Base-by-base conservation (phyloP, 2,888 invertebrate species). In the Patella depressa region DNA sequence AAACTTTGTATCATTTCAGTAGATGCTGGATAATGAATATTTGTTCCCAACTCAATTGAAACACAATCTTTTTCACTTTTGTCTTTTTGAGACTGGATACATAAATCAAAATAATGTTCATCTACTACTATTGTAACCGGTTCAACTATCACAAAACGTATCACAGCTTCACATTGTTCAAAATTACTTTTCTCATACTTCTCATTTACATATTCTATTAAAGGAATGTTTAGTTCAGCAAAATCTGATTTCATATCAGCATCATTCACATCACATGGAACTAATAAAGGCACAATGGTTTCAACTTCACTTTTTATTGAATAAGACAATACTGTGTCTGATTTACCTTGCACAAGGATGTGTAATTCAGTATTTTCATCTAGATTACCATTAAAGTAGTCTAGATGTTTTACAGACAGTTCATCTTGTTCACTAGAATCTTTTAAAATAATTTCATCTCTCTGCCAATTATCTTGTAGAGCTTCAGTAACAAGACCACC, bases 1-100 rank as follows among this genome's bases (percentile, higher is more conserved):
- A 76, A 55, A 14, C 71, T 71, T 72, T 76, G 76, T n/a, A 72
- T 72, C 76, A 76, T 76, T 59, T 76, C 76, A 34, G 76, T 59
- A 2, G 76, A 54, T 14, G 72, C 71, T 54, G 70, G 55, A 57
- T 72, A 76, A 29, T 55, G 45, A 55, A 76, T 72, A 72, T 71
- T 54, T 55, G 15, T 72, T 15, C 76, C 71, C 17, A 15, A 29
- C 17, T 57, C 57, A 12, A 76, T 45, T 3, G 54, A 17, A 55
- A 17, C 15, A 19, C 19, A 76, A 73, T 53, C 17, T 17, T 24
- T 12, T 65, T 65, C 24, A 65, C 19, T 65, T 12, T 19, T 19
- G 4, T 19, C 24, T 12, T 65, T 65, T 24, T 24, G 24, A 15
- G 65, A 65, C 3, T 65, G 19, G 19, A 65, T 65, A 19, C 24